These are phyloP conservation scores for Myotis pilosus DNA, from an alignment of 2,797 vertebrate genomes.

Conservation along the genomic window DNA sequence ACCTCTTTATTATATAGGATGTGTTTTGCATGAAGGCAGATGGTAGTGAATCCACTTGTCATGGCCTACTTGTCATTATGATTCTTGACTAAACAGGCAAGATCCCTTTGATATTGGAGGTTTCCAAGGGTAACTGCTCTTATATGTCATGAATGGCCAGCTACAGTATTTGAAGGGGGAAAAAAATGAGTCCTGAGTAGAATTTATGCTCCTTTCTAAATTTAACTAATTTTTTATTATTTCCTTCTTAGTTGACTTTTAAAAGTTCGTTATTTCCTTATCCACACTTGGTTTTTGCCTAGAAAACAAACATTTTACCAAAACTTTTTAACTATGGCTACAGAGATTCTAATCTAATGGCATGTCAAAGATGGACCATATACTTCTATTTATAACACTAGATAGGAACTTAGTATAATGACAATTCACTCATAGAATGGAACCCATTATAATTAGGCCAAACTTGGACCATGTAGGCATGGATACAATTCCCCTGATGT, in stretches of 20 bases:
- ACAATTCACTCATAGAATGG: neutral
- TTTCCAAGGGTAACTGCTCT: neutral
- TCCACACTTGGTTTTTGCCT: slow-evolving; percentile 53
- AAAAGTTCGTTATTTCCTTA: slow-evolving; percentile 41
- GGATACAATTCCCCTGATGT: neutral
- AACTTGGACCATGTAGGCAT: neutral
- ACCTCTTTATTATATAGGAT: no score
- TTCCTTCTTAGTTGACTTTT: slow-evolving; percentile 41
- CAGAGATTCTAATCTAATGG: neutral
- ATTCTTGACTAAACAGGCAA: neutral
- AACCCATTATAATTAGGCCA: neutral
- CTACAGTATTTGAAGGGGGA: neutral
- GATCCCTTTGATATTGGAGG: neutral
- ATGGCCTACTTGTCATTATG: neutral
- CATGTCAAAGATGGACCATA: neutral
- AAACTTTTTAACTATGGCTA: neutral
- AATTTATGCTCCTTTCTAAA: neutral
- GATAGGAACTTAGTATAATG: neutral
- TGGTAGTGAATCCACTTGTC: neutral
- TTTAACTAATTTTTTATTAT: neutral
- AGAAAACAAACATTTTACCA: slow-evolving; percentile 78
- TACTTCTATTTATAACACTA: neutral
- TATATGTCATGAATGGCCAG: neutral
- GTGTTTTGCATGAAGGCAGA: neutral
- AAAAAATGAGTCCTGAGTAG: neutral